Conservation (phyloP, 2,797 vertebrate genomes). For the Sebastes steindachneri region DNA sequence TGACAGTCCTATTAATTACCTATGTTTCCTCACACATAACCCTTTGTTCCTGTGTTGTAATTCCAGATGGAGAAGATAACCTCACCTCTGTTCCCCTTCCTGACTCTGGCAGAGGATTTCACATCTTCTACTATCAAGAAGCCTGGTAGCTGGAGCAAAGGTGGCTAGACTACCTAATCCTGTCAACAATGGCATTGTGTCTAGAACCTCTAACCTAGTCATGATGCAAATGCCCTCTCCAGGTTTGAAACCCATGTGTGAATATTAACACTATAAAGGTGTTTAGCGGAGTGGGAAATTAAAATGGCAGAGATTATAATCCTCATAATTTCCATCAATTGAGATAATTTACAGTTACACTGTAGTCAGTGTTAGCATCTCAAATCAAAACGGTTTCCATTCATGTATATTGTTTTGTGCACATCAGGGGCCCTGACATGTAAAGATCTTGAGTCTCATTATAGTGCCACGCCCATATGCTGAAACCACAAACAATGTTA, state of each 20-base stretch:
- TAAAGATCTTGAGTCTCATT: background rate
- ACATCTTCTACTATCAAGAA: conserved; percentile 15
- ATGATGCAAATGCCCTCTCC: background rate
- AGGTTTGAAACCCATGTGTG: background rate
- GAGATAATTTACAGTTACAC: background rate
- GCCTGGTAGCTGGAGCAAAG: conserved; percentile 30
- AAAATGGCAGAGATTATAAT: background rate
- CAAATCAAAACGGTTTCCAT: background rate
- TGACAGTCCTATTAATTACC: no score
- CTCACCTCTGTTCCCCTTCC: background rate
- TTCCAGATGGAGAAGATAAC: conserved; percentile 86
- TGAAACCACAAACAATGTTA: background rate
- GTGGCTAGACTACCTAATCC: conserved; percentile 31
- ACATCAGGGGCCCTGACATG: background rate
- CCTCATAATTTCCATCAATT: background rate
- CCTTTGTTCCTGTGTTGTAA: background rate
- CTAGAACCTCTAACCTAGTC: background rate
- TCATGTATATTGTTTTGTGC: background rate
- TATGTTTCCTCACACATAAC: background rate
- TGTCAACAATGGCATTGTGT: conserved; percentile 18
- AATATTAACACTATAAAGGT: background rate
- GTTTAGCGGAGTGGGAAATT: background rate
- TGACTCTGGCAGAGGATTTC: background rate
- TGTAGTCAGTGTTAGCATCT: background rate
- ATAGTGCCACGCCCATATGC: background rate